These are phyloP conservation scores for Champsocephalus gunnari DNA, from an alignment of 2,797 vertebrate genomes.

Conservation along the genomic window DNA sequence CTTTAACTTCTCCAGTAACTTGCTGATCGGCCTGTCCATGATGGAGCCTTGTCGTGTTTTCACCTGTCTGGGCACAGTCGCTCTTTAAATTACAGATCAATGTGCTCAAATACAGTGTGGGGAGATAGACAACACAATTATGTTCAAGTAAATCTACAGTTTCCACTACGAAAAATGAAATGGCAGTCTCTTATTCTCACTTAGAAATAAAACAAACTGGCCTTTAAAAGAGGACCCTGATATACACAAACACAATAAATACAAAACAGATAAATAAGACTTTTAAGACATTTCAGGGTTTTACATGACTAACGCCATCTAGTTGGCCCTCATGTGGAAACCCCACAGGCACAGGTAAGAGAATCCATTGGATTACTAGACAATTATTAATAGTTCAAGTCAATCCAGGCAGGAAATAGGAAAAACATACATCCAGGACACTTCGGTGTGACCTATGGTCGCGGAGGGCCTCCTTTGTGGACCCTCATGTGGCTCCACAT, in stretches of 20 bases:
- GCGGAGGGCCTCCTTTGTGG: conserved; percentile 71
- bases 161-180: conserved; percentile 56
- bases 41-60: conserved; percentile 25
- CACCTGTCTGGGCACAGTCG: conserved; percentile 34
- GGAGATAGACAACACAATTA: conserved; percentile 63
- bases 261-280: conserved; percentile 79
- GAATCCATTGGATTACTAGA: conserved; percentile 64
- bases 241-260: conserved; percentile 72
- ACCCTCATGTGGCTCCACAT: conserved; percentile 76
- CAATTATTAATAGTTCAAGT: conserved; percentile 44
- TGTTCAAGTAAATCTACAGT: conserved; percentile 67
- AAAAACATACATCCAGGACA: conserved; percentile 56
- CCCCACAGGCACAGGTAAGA: conserved; percentile 65
- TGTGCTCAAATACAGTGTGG: conserved; percentile 70
- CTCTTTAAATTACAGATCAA: conserved; percentile 40
- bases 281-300: conserved; percentile 74
- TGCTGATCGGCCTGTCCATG: conserved; percentile 90
- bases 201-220: conserved; percentile 41
- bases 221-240: conserved; percentile 29
- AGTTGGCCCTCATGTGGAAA: conserved; percentile 66
- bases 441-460: conserved; percentile 63
- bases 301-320: conserved; percentile 75
- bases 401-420: conserved; percentile 51
- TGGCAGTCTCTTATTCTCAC: conserved; percentile 31
- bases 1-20: conserved; percentile 89